Conservation (phyloP, 2,797 vertebrate genomes). For the Bradypodion ventrale region DNA sequence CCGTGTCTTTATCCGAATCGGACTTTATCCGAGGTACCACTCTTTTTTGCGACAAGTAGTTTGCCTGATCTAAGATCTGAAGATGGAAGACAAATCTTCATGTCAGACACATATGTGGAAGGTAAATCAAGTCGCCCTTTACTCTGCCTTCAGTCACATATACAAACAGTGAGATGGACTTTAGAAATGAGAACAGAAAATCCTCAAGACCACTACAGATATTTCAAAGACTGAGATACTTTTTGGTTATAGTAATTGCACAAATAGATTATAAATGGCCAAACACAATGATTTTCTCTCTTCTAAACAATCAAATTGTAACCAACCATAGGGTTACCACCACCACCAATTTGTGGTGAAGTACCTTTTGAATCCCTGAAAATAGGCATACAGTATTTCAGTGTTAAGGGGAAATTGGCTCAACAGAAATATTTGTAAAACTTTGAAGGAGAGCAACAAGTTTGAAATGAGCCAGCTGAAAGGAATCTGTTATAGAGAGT, state of each 20-base stretch:
- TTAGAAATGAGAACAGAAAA: not conserved
- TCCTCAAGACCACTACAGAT: not conserved
- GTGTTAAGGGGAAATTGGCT: not conserved
- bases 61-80: not conserved
- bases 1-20: too few relatives aligned
- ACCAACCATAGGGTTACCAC: too few relatives aligned
- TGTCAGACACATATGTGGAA: not conserved
- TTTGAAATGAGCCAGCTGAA: not conserved
- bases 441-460: not conserved
- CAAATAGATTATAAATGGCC: not conserved
- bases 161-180: not conserved
- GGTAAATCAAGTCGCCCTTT: not conserved
- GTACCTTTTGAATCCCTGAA: too few relatives aligned
- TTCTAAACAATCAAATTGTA: not conserved
- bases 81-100: not conserved
- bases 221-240: not conserved
- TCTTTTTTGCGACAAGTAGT: not conserved
- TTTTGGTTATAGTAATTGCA: not conserved
- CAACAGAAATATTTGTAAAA: not conserved
- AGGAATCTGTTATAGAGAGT: not conserved
- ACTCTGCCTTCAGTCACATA: not conserved
- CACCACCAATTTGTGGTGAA: too few relatives aligned
- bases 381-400: too few relatives aligned
- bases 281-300: not conserved
- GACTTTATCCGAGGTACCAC: too few relatives aligned